phyloP scores from a whole-genome alignment of 2,113 vertebrate species.

The Ciconia boyciana region DNA sequence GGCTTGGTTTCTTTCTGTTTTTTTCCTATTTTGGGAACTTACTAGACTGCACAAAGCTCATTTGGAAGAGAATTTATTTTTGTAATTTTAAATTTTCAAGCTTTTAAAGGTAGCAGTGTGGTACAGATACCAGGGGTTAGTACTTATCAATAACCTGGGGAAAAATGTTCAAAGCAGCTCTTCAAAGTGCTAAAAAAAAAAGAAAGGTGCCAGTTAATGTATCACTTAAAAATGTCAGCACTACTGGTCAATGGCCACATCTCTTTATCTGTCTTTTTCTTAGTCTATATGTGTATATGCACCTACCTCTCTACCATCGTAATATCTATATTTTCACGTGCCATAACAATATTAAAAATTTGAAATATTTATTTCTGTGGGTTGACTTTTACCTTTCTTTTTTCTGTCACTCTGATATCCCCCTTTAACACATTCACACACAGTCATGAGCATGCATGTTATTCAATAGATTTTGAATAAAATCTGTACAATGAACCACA shows the following conservation, averaged over 20 bases:
- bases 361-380: neutral
- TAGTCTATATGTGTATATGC: neutral
- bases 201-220: neutral
- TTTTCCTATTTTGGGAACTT: neutral
- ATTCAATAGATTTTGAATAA: neutral
- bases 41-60: neutral
- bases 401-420: neutral
- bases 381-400: neutral
- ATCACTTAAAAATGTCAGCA: neutral
- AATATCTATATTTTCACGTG: neutral
- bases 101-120: neutral
- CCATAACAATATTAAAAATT: neutral
- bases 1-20: neutral
- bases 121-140: neutral
- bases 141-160: neutral
- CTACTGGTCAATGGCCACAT: neutral
- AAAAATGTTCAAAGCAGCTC: neutral
- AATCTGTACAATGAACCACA: neutral
- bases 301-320: neutral
- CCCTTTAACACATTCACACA: neutral
- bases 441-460: rapidly evolving
- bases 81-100: neutral
- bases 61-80: neutral
- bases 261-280: neutral
- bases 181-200: neutral